Evolutionary conservation across 2,797 vertebrate genomes (phyloP).

Genomic region (Sebastes cheni): DNA sequence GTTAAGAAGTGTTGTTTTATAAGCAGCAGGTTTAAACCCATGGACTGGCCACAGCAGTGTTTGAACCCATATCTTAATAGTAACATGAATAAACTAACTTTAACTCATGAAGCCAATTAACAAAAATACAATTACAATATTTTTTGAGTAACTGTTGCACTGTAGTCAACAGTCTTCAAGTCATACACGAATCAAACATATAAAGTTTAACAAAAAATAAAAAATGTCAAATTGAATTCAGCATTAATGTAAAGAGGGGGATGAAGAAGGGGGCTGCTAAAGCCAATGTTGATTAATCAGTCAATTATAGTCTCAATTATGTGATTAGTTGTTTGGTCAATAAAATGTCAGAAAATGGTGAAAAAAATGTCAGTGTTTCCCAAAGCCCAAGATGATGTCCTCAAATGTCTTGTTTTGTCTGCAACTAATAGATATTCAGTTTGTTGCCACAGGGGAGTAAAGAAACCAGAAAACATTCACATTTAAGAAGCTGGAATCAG

Average conservation of each 20-base stretch:
- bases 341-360: no score
- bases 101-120: not conserved
- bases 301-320: no score
- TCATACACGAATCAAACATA: not conserved
- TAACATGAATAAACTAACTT: not conserved
- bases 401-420: no score
- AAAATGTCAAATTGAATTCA: not conserved
- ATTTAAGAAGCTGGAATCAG: no score
- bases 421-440: no score
- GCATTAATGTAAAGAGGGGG: no score
- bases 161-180: not conserved
- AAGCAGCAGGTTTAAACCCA: not conserved
- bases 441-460: no score
- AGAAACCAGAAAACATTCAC: no score
- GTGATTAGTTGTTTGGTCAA: no score
- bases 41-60: not conserved
- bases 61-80: not conserved
- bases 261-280: not conserved
- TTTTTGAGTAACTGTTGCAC: not conserved
- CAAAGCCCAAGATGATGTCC: no score
- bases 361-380: no score
- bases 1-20: slow-evolving; percentile 8
- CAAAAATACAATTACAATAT: not conserved
- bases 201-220: not conserved
- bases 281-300: not conserved